Evolutionary conservation across 2,888 invertebrate species (phyloP), one percentile per base, ranked within the genome.

Genomic region (Lysandra coridon): DNA sequence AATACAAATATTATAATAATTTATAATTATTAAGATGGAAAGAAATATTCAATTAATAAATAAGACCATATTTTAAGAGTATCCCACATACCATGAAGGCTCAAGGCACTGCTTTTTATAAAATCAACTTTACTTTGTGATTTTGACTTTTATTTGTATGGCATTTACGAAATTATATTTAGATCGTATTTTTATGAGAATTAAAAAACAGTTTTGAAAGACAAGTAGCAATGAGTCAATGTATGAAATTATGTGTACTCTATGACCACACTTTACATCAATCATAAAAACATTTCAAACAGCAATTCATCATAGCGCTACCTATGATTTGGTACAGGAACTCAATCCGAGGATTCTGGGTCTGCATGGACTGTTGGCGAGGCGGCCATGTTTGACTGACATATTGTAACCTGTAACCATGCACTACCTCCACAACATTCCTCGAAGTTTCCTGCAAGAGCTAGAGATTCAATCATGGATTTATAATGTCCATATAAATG

Each of bases 51-150:
- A 81, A 80, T 64, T 78, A 73, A 80, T 74, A 79, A 69, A 80
- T 78, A 82, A 79, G 80, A 57, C 79, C 80, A 78, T 80, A 83
- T 84, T 83, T 81, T 85, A 84, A 84, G 86, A 86, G 84, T 84
- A 86, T 87, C 86, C 86, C 86, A 87, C 87, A 87, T 87, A 87
- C 86, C 86, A 86, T 85, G 87, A 93, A 93, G 93, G 93, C 93
- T 92, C 93, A 93, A 93, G 93, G 93, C 93, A 93, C 93, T 92
- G 92, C 89, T 88, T 89, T 90, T 83, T 82, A 83, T 85, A 84
- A 84, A 86, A 86, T 84, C 82, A 84, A 85, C 84, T 76, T 76
- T 33, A 83, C 79, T 80, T 85, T 87, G 84, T 86, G 87, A 87
- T 80, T 69, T 53, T 12, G 30, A 40, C 75, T 14, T 49, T 30